Conservation (phyloP, 2,113 vertebrate genomes). For the Melozone crissalis region DNA sequence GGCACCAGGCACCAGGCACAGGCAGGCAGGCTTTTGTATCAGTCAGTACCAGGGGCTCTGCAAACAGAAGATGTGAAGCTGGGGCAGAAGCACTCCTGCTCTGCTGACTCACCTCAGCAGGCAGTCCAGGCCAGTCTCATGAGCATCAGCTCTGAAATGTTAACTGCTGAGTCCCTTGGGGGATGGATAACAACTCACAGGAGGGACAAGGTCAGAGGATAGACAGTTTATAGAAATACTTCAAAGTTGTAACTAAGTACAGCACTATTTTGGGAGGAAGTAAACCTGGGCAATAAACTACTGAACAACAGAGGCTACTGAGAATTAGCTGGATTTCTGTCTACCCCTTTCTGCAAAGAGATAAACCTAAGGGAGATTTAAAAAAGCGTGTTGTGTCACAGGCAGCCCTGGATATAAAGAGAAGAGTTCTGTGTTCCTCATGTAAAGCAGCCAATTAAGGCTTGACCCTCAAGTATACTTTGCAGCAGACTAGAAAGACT, state of each 20-base stretch:
- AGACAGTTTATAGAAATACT: neutral
- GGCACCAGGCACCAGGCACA: accelerated
- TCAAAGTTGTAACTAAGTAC: neutral
- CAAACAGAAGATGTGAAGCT: neutral
- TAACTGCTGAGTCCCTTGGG: neutral
- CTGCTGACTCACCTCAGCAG: neutral
- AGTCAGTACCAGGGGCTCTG: neutral
- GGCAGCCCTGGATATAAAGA: neutral
- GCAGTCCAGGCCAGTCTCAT: neutral
- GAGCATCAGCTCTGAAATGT: neutral
- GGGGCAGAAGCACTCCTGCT: neutral
- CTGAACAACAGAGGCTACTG: neutral
- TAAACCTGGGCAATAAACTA: neutral
- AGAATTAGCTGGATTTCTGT: neutral
- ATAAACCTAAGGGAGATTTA: neutral
- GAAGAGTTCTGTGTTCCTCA: neutral
- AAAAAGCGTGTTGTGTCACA: neutral
- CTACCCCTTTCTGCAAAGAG: neutral
- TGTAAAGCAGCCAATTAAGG: neutral
- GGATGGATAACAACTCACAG: neutral
- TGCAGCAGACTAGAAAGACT: neutral
- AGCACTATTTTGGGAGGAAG: neutral
- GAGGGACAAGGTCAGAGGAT: neutral
- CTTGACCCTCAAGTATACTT: neutral
- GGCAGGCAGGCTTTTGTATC: neutral